Conservation (phyloP, 2,888 invertebrate species). For the Ceriagrion tenellum region DNA sequence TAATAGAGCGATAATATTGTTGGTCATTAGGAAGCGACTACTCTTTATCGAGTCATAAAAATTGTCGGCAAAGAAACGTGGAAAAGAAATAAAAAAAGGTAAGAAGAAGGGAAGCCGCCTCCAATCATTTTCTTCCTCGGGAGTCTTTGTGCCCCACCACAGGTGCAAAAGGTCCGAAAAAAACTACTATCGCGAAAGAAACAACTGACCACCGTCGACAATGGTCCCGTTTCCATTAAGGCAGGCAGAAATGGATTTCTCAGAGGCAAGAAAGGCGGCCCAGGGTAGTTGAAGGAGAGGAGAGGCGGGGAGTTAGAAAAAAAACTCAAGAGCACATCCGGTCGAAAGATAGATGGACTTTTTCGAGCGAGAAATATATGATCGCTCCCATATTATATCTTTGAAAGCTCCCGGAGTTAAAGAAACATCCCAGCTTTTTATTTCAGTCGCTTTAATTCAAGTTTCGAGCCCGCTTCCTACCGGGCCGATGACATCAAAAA, state of each 20-base stretch:
- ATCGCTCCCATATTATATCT: constrained; percentile 49
- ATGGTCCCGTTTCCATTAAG: constrained; percentile 54
- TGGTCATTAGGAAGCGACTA: background rate
- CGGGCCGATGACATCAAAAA: background rate
- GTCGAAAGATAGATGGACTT: constrained; percentile 62
- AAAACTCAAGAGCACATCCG: constrained; percentile 50
- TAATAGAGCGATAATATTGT: constrained; percentile 18
- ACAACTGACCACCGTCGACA: constrained; percentile 44
- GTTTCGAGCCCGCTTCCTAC: background rate
- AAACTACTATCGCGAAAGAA: constrained; percentile 37
- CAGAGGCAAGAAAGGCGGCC: background rate
- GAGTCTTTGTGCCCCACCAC: background rate
- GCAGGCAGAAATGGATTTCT: constrained; percentile 30
- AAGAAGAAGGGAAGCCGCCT: constrained; percentile 23
- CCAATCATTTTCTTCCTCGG: constrained; percentile 25
- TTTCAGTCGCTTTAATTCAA: constrained; percentile 53
- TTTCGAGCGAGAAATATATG: constrained; percentile 52
- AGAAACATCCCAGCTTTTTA: constrained; percentile 30
- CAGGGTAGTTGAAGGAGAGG: background rate
- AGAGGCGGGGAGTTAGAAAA: background rate
- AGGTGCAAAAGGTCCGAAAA: constrained; percentile 47
- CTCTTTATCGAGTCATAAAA: constrained; percentile 27
- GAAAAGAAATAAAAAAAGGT: background rate
- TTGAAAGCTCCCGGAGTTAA: constrained; percentile 38
- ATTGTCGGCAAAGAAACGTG: constrained; percentile 30